Evolutionary conservation across 2,797 vertebrate genomes (phyloP).

Genomic region (Microchirus variegatus): DNA sequence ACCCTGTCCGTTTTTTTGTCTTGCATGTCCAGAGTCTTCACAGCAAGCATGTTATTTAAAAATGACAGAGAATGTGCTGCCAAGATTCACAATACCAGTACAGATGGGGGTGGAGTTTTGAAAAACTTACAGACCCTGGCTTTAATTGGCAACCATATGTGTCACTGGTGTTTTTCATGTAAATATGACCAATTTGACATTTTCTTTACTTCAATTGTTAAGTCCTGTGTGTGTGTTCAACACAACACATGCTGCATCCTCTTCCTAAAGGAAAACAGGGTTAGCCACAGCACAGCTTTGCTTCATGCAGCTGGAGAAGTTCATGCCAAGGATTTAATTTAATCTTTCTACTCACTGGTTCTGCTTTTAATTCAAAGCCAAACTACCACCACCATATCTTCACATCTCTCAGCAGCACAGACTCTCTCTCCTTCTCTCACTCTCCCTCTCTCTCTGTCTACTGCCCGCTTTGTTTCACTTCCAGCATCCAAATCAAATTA

Average conservation of each 20-base stretch:
- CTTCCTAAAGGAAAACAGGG: conserved; percentile 18
- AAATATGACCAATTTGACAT: no score
- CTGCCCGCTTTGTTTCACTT: conserved; percentile 32
- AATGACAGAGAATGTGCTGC: no score
- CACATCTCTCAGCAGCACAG: conserved; percentile 37
- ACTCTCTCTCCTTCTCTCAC: conserved; percentile 19
- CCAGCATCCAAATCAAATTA: conserved; percentile 44
- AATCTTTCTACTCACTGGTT: conserved; percentile 41
- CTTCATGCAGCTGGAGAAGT: conserved; percentile 37
- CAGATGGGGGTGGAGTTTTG: no score
- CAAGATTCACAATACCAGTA: no score
- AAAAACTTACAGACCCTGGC: no score
- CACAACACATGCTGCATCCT: conserved; percentile 25
- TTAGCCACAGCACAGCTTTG: conserved; percentile 36
- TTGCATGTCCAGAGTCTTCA: no score
- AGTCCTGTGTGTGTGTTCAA: no score
- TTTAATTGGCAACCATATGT: no score
- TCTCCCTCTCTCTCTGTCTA: background rate
- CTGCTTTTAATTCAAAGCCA: conserved; percentile 55
- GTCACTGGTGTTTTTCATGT: no score
- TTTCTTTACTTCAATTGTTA: no score
- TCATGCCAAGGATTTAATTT: conserved; percentile 42
- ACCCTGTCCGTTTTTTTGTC: no score
- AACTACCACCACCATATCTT: conserved; percentile 34
- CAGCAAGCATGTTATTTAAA: no score